phyloP scores from a whole-genome alignment of 2,888 invertebrate species.

The Cheilosia grossa region DNA sequence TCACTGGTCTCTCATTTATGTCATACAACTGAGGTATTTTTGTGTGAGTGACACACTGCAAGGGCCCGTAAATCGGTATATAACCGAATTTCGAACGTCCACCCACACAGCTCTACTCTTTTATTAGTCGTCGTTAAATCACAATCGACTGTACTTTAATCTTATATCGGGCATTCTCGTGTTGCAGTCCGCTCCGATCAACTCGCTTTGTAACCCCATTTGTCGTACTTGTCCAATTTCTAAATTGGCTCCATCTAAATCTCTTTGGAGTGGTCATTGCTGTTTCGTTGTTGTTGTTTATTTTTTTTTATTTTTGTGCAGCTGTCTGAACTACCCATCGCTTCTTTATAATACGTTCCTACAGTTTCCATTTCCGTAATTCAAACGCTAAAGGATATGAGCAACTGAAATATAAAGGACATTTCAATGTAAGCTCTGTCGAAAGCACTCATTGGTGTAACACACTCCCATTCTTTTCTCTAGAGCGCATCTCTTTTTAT shows the following conservation, averaged over 20 bases:
- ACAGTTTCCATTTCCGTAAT: conserved; percentile 36
- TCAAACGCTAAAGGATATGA: conserved; percentile 23
- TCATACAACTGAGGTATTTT: too few species aligned
- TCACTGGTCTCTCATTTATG: too few species aligned
- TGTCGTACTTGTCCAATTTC: conserved; percentile 54
- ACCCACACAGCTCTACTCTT: too few species aligned
- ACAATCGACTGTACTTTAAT: background rate
- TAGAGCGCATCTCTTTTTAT: conserved; percentile 27
- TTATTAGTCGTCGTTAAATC: background rate
- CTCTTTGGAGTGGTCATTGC: conserved; percentile 4
- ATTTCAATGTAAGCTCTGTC: conserved; percentile 44
- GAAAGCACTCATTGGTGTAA: conserved; percentile 39
- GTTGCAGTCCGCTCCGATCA: background rate
- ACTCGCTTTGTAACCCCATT: conserved; percentile 7
- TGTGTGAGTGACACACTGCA: too few species aligned
- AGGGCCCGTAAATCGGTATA: too few species aligned
- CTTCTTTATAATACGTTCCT: background rate
- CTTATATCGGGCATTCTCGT: background rate
- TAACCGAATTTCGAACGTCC: too few species aligned
- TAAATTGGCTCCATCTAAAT: conserved; percentile 51
- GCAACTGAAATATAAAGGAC: conserved; percentile 46
- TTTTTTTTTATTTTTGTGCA: background rate
- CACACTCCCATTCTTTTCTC: conserved; percentile 31
- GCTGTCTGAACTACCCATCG: conserved; percentile 5
- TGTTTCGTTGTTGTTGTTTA: background rate